These are phyloP conservation scores for Lagopus muta DNA, from an alignment of 2,113 vertebrate genomes.

Conservation along the genomic window DNA sequence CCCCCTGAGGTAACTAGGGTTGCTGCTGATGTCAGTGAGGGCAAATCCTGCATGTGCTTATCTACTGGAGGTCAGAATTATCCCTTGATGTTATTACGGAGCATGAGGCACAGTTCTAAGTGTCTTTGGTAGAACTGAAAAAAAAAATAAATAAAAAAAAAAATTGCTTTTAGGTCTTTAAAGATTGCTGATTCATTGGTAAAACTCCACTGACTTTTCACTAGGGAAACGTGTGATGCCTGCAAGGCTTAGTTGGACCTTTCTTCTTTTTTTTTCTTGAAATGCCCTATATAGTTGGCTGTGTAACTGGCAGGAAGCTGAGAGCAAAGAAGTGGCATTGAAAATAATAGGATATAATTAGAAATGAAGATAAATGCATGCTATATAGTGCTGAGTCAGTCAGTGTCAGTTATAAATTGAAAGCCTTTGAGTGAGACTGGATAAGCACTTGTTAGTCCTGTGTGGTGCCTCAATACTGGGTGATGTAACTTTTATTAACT, in stretches of 20 bases:
- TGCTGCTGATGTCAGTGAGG: neutral
- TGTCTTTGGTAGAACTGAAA: neutral
- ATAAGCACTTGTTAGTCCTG: neutral
- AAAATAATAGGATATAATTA: neutral
- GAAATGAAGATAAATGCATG: neutral
- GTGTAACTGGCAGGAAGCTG: neutral
- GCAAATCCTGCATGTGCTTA: neutral
- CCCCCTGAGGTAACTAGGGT: neutral
- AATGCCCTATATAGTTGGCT: neutral
- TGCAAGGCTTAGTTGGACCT: neutral
- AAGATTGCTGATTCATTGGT: neutral
- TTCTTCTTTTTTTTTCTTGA: neutral
- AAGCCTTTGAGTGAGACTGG: neutral
- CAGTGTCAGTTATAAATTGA: neutral
- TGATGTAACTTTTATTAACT: neutral
- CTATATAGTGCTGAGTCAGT: neutral
- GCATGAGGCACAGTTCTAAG: neutral
- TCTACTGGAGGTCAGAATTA: neutral
- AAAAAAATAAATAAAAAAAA: neutral
- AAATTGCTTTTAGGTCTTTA: neutral
- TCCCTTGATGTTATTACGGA: neutral
- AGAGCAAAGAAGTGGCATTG: neutral
- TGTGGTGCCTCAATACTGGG: neutral
- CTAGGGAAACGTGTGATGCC: neutral
- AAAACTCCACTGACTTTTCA: fast-evolving